Evolutionary conservation across 37 sponge, comb jelly and placozoan species (phyloP), one percentile per base, ranked within the genome.

Genomic region (Lycopodina hypogea): DNA sequence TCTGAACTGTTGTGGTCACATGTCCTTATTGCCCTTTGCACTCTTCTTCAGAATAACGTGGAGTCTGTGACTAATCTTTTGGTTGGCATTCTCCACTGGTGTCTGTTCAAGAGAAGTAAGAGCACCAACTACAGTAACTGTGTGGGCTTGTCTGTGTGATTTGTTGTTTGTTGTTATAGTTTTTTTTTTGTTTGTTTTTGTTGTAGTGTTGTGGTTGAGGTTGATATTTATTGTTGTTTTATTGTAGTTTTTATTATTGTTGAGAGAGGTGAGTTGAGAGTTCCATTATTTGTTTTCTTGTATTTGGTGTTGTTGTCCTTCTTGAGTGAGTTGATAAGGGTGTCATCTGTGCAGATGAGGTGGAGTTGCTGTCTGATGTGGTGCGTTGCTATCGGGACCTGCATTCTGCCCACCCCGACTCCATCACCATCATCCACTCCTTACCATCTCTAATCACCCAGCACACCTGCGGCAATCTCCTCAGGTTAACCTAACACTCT

Each of bases 61-160:
- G 64, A 77, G 14, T 57, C 69, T 37, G 80, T 55, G 28, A 39
- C 59, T n/a, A 56, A 21, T 0, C 59, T 80, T 6, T 28, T 80
- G 56, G 42, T 56, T 3, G 55, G 71, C 34, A 37, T 80, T 37
- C 60, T 68, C 0, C 70, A 80, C 60, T 80, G 80, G 80, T 58
- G 71, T 56, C 71, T 80, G 9, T 32, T 56, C 39, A 0, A 70
- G 53, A 50, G 42, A 39, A 22, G 37, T 38, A n/a, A 39, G 40
- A 39, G 9, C 48, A 45, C 48, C 8, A 9, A 45, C 9, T 45
- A 4, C 9, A 45, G 48, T 9, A 45, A 9, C 8, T 45, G 48
- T 45, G 48, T 45, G 48, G 4, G 48, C 48, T 4, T 45, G 48
- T 9, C 8, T 45, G 48, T 9, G 9, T 45, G 48, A 45, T 45